Percentiles rank a stretch among this genome's conserved stretches.
Conservation (phyloP, 2,888 invertebrate species). For the Diarsia rubi region DNA sequence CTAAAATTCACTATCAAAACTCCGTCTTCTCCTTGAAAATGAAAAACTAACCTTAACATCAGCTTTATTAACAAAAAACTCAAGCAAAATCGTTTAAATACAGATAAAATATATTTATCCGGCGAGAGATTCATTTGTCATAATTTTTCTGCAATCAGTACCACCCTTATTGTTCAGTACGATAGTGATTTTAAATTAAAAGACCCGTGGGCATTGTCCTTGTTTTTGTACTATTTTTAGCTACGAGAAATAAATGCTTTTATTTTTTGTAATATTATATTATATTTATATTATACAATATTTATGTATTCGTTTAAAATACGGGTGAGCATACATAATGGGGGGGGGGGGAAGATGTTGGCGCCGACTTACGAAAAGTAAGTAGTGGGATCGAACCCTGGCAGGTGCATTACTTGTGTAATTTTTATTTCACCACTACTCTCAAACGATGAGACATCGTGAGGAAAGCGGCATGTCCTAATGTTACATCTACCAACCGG, state of each 20-base stretch:
- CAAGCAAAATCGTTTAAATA: slow-evolving; percentile 29
- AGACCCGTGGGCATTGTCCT: slow-evolving; percentile 81
- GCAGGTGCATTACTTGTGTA: no score
- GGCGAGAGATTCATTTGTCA: slow-evolving; percentile 60
- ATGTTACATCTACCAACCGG: no score
- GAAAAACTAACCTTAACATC: not conserved
- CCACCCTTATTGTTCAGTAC: slow-evolving; percentile 73
- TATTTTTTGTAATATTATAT: no score
- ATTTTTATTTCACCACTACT: no score
- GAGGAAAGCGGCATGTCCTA: no score
- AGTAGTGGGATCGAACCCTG: no score
- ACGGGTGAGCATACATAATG: not conserved
- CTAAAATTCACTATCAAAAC: not conserved
- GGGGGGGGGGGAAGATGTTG: no score
- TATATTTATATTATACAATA: not conserved
- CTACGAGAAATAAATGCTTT: slow-evolving; percentile 29
- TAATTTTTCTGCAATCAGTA: slow-evolving; percentile 78
- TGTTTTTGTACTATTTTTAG: slow-evolving; percentile 67
- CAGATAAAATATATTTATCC: slow-evolving; percentile 65
- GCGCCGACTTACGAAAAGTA: no score
- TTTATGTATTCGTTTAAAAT: slow-evolving; percentile 6
- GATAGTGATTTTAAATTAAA: slow-evolving; percentile 88
- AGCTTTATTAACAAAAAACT: slow-evolving; percentile 16
- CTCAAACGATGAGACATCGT: no score
- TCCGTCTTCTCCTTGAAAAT: not conserved